phyloP scores from a whole-genome alignment of 2,113 vertebrate species.

The Rhinolophus sinicus region DNA sequence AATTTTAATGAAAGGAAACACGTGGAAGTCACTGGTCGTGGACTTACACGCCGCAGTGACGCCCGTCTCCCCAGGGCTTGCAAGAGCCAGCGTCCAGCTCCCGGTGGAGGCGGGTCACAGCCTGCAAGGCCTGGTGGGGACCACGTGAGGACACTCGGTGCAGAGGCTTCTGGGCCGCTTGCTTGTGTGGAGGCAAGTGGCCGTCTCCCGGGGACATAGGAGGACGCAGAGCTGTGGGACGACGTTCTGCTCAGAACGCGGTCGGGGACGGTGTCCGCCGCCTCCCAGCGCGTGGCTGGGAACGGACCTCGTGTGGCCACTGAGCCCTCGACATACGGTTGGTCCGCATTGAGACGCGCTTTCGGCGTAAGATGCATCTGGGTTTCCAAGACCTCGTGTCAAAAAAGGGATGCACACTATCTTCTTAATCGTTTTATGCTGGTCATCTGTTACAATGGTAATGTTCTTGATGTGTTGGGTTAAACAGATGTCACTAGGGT shows the following conservation, averaged over 20 bases:
- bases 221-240: neutral
- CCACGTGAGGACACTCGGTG: neutral
- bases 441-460: neutral
- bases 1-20: neutral
- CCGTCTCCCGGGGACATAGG: neutral
- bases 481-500: neutral
- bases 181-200: neutral
- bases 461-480: neutral
- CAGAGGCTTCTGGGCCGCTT: neutral
- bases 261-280: neutral
- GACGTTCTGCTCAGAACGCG: no score
- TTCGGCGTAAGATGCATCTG: no score
- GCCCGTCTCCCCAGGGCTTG: rapidly evolving
- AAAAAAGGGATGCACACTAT: neutral
- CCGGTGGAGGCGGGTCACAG: neutral
- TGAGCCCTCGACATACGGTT: neutral
- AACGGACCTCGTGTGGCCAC: neutral
- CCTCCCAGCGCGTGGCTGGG: neutral
- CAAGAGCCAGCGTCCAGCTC: neutral
- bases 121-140: neutral
- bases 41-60: neutral
- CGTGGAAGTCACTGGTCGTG: no score
- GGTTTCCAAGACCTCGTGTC: neutral
- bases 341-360: no score
- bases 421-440: neutral